Evolutionary conservation across 2,888 invertebrate genomes (phyloP), one percentile per base, ranked within the genome.

Genomic region (Apotomis turbidana): DNA sequence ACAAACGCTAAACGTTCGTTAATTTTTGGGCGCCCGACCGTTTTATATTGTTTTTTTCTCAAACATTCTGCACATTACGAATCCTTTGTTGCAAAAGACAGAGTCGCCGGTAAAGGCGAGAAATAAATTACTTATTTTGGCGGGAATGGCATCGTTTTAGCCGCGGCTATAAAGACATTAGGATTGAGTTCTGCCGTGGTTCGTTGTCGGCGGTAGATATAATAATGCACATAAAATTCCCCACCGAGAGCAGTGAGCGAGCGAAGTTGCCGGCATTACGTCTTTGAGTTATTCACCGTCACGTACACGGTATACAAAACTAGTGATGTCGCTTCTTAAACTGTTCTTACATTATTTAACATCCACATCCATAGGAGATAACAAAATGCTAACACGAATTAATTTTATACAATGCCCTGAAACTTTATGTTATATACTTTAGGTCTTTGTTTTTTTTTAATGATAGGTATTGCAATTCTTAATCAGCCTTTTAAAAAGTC

Each of bases 171-270:
- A 87, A 88, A 87, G 84, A 84, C 86, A 84, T 87, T 85, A 84
- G 81, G 83, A 87, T 85, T 85, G 85, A 85, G 84, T 82, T 83
- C 80, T 81, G 81, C 78, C 74, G 83, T 77, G 80, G 81, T 78
- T 80, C 76, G 77, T 76, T 74, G 75, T 71, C 71, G 77, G 73
- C 60, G 73, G 69, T 68, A 74, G 64, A 68, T 76, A 77, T 86
- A 86, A 86, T 87, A 89, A 88, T 88, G 87, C 85, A 87, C 85
- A 88, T 88, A 89, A 89, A 88, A 88, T 87, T 87, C 83, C 80
- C 83, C 81, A 76, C 78, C 76, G 85, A 82, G 85, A 85, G 85
- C 83, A 79, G 83, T 82, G 82, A 84, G 85, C 84, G 83, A 80
- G 82, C 81, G 80, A 85, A 87, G 86, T 87, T 88, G 85, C 78